Evolutionary conservation across 1,140 invertebrate genomes (phyloP).

Genomic region (Brachionus manjavacas): DNA sequence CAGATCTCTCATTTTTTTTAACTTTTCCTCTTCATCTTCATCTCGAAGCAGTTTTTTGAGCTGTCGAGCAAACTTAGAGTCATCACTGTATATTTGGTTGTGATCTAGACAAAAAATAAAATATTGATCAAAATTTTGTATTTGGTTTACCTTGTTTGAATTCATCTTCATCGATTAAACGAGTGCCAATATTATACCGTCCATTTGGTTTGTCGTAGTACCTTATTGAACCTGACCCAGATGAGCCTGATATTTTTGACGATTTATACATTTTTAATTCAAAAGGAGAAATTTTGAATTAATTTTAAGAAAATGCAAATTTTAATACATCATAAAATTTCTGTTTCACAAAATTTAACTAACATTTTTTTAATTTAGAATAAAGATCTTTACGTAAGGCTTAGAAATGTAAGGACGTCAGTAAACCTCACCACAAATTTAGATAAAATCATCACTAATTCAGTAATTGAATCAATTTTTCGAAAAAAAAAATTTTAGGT

Average conservation of each 20-base stretch:
- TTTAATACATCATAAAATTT: background rate
- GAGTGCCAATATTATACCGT: background rate
- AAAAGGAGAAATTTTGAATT: background rate
- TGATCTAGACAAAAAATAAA: background rate
- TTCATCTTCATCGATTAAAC: conserved; percentile 33
- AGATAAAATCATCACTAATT: no score
- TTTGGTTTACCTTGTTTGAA: conserved; percentile 26
- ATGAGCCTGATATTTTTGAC: conserved; percentile 3
- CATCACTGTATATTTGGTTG: conserved; percentile 19
- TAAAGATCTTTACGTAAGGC: no score
- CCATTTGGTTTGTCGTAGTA: background rate
- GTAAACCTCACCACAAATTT: no score
- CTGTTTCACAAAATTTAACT: background rate
- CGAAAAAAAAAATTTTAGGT: no score
- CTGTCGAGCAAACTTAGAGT: conserved; percentile 32
- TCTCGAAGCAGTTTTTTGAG: conserved; percentile 28
- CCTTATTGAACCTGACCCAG: background rate
- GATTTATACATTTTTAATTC: conserved; percentile 21
- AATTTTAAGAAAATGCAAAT: background rate
- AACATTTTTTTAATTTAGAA: background rate
- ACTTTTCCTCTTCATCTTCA: conserved; percentile 27
- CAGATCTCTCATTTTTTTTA: conserved; percentile 22
- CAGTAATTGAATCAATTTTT: no score
- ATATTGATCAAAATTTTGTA: background rate
- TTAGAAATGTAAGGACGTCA: no score